Percentiles rank a stretch among this genome's conserved stretches.
phyloP scores from a whole-genome alignment of 1,140 invertebrate species.

The Drosophila yakuba region DNA sequence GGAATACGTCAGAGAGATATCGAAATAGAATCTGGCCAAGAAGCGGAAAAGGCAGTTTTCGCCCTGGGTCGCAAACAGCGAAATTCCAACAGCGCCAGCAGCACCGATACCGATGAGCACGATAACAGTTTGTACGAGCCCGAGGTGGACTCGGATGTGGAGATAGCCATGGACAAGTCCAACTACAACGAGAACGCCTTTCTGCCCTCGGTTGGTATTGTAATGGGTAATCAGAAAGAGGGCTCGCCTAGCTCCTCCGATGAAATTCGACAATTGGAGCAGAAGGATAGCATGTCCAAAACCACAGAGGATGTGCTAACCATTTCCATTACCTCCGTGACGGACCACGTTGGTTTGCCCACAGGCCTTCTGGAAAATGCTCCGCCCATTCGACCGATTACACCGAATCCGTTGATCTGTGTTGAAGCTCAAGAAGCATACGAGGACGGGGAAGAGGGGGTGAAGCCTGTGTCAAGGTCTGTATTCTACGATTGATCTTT shows the following conservation, averaged over 20 bases:
- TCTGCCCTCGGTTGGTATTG: conserved; percentile 88
- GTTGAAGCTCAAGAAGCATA: conserved; percentile 63
- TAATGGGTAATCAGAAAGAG: conserved; percentile 86
- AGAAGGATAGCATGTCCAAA: conserved; percentile 84
- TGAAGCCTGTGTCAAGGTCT: conserved; percentile 66
- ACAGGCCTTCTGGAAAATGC: conserved; percentile 80
- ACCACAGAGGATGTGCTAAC: conserved; percentile 85
- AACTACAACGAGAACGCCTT: conserved; percentile 85
- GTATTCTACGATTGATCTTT: conserved; percentile 72
- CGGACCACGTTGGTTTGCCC: conserved; percentile 87
- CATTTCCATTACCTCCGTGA: conserved; percentile 86
- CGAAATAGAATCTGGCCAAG: conserved; percentile 53
- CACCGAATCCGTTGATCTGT: conserved; percentile 88
- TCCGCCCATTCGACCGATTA: conserved; percentile 75
- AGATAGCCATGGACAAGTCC: conserved; percentile 64
- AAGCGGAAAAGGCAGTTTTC: conserved; percentile 72
- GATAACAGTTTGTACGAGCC: conserved; percentile 86
- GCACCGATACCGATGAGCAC: conserved; percentile 85
- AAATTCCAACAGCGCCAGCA: conserved; percentile 66
- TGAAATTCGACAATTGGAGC: conserved; percentile 69
- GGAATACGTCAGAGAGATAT: conserved; percentile 64
- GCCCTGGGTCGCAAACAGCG: conserved; percentile 57
- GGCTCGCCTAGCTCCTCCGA: conserved; percentile 53
- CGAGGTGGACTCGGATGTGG: conserved; percentile 73
- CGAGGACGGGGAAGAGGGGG: conserved; percentile 34